Conservation (phyloP, 2,113 vertebrate genomes). For the Malurus alboscapulatus region DNA sequence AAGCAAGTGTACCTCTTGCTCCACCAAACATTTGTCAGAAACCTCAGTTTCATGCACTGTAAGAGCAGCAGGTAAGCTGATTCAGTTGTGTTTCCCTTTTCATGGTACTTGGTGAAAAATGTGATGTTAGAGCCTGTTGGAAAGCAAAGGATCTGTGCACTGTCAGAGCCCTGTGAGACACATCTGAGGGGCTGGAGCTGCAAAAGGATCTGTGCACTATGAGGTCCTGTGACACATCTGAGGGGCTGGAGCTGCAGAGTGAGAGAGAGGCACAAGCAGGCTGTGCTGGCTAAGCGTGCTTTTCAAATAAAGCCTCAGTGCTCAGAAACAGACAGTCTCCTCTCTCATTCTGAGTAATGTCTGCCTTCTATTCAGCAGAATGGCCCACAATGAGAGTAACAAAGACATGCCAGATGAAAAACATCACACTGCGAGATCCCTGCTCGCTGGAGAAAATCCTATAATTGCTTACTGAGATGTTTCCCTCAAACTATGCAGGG, state of each 20-base stretch:
- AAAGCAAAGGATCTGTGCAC: constrained; percentile 4
- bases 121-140: neutral
- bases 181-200: constrained; percentile 31
- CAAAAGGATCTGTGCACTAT: neutral
- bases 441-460: constrained; percentile 53
- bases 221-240: constrained; percentile 17
- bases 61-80: neutral
- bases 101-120: neutral
- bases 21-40: constrained; percentile 1
- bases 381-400: constrained; percentile 74
- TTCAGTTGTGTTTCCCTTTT: neutral
- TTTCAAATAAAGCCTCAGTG: constrained; percentile 79
- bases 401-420: constrained; percentile 81
- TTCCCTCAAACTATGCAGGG: constrained; percentile 36
- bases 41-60: neutral
- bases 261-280: constrained; percentile 37
- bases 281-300: constrained; percentile 64
- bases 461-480: constrained; percentile 42
- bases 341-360: constrained; percentile 84
- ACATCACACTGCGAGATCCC: constrained; percentile 76
- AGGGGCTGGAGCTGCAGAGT: constrained; percentile 21
- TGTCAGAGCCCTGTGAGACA: neutral
- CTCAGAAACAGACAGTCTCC: constrained; percentile 81
- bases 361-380: constrained; percentile 80
- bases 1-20: neutral